phyloP scores from a whole-genome alignment of 2,888 invertebrate species.

The Sacculina carcini region DNA sequence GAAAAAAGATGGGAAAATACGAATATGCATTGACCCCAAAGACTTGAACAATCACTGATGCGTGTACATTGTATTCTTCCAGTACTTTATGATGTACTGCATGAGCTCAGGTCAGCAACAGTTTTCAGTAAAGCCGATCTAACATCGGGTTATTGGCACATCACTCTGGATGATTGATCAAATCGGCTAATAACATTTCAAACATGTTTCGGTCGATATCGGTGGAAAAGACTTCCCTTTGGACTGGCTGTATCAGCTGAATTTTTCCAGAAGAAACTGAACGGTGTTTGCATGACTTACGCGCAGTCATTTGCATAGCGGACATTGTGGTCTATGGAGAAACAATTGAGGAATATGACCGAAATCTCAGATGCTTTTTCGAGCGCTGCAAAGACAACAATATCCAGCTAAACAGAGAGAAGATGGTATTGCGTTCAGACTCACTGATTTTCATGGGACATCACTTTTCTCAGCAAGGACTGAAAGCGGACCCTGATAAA shows the following conservation, averaged over 20 bases:
- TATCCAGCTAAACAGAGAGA: neutral
- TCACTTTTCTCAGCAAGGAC: neutral
- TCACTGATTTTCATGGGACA: neutral
- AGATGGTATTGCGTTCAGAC: neutral
- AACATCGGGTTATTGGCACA: slow-evolving; percentile 2
- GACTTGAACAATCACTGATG: neutral
- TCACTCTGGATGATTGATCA: neutral
- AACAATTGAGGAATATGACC: neutral
- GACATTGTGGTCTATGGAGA: neutral
- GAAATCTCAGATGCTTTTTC: neutral
- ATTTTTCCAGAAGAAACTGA: slow-evolving; percentile 1
- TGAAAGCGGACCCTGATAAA: neutral
- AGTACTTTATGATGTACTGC: slow-evolving; percentile 1
- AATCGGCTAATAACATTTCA: neutral
- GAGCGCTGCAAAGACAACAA: neutral
- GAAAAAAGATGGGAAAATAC: neutral
- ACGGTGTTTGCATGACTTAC: neutral
- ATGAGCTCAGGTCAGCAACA: neutral
- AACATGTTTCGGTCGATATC: neutral
- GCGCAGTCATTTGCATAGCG: neutral
- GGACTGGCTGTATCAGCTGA: neutral
- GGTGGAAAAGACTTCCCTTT: neutral
- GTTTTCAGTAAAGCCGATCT: neutral
- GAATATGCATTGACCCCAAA: neutral
- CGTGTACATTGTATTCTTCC: neutral